Evolutionary conservation across 2,888 invertebrate genomes (phyloP).

Genomic region (Clistopyga incitator): DNA sequence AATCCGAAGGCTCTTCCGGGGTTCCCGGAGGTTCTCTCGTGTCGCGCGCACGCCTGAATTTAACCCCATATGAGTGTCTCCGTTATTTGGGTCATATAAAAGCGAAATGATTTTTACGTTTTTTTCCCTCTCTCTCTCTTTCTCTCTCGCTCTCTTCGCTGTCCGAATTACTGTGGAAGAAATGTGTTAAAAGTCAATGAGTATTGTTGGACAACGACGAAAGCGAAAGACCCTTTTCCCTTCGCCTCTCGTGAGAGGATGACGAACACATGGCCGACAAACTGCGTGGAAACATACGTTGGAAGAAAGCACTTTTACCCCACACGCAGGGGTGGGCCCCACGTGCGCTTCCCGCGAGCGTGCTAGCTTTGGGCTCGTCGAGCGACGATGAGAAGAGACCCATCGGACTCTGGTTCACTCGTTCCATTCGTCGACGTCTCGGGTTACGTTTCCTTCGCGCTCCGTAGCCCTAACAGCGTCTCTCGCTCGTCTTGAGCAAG

Average conservation of each 20-base stretch:
- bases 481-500: constrained; percentile 1
- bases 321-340: constrained; percentile 75
- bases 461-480: neutral
- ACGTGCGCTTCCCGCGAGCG: constrained; percentile 74
- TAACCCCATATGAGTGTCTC: constrained; percentile 15
- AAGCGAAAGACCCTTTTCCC: constrained; percentile 32
- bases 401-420: constrained; percentile 30
- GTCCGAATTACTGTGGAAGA: neutral
- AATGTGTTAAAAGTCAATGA: constrained; percentile 19
- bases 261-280: constrained; percentile 82
- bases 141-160: neutral
- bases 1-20: constrained; percentile 78
- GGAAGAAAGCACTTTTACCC: constrained; percentile 82
- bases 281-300: constrained; percentile 64
- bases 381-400: constrained; percentile 22
- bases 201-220: neutral
- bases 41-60: constrained; percentile 36
- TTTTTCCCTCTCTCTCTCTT: no score
- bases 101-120: constrained; percentile 5
- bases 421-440: constrained; percentile 70
- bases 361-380: constrained; percentile 7
- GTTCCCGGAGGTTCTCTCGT: constrained; percentile 48
- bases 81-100: constrained; percentile 10
- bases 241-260: constrained; percentile 53
- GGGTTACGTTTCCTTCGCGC: constrained; percentile 73